These are phyloP conservation scores for Apeltes quadracus DNA, from an alignment of 2,113 vertebrate genomes.

Conservation along the genomic window DNA sequence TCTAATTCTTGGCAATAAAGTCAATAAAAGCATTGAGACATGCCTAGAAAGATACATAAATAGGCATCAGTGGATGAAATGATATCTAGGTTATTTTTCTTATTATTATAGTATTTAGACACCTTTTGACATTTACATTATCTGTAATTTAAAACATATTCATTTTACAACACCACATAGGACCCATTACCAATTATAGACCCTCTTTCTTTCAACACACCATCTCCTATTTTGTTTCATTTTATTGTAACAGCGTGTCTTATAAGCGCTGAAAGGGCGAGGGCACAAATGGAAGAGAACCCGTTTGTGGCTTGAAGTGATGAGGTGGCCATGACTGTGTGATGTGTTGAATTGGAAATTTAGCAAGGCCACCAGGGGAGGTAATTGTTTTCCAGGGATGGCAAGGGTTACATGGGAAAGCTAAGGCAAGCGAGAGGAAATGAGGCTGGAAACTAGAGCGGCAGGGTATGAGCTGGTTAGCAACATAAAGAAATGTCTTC, in stretches of 20 bases:
- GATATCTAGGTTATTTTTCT: too few relatives aligned
- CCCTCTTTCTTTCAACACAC: conserved; percentile 17
- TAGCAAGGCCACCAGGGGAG: conserved; percentile 38
- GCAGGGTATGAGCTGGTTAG: conserved; percentile 38
- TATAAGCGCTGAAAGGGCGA: conserved; percentile 28
- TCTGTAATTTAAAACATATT: conserved; percentile 14
- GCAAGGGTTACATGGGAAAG: conserved; percentile 52
- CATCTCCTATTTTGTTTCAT: conserved; percentile 44
- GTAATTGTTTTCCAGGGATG: conserved; percentile 72
- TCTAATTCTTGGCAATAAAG: not conserved
- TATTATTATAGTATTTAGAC: conserved; percentile 16
- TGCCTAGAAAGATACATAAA: conserved; percentile 5
- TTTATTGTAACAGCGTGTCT: conserved; percentile 37
- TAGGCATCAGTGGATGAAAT: not conserved
- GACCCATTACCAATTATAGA: conserved; percentile 4
- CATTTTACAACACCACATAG: conserved; percentile 1
- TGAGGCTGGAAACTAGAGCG: conserved; percentile 30
- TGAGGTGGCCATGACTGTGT: conserved; percentile 60
- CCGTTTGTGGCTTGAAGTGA: conserved; percentile 41
- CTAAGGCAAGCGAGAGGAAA: conserved; percentile 46
- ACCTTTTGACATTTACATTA: conserved; percentile 24
- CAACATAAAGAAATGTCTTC: conserved; percentile 49
- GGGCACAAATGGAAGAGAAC: conserved; percentile 54
- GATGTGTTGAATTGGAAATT: conserved; percentile 69
- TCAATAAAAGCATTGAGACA: not conserved